Conservation (phyloP, 64 coral and sea anemone genomes). For the Porites australiensis region DNA sequence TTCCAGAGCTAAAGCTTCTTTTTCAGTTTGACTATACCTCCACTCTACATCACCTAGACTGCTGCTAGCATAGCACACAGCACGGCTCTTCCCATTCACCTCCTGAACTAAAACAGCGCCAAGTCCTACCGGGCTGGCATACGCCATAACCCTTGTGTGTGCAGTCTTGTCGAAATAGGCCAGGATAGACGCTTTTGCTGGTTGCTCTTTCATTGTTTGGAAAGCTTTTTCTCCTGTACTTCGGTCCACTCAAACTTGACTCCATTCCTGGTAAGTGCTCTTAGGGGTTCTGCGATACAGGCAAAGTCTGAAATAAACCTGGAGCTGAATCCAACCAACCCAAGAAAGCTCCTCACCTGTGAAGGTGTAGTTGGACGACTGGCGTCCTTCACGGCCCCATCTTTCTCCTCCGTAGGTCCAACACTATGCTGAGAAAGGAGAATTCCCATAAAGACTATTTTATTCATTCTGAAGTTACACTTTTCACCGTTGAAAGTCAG, state of each 20-base stretch:
- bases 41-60: constrained; percentile 4
- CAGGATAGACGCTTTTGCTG: background rate
- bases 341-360: constrained; percentile 8
- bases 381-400: background rate
- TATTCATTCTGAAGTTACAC: constrained; percentile 11
- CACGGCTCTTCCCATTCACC: background rate
- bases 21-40: constrained; percentile 35
- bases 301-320: constrained; percentile 2
- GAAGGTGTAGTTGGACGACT: background rate
- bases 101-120: constrained; percentile 10
- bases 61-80: background rate
- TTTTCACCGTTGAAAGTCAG: background rate
- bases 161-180: constrained; percentile 13
- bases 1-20: constrained; percentile 25
- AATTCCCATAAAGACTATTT: constrained; percentile 25
- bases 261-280: too few relatives aligned
- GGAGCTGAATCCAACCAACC: constrained; percentile 17
- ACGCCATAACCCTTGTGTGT: background rate
- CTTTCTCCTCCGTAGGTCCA: constrained; percentile 33
- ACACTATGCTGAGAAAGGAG: constrained; percentile 17
- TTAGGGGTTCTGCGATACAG: background rate
- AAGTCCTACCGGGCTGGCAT: constrained; percentile 30
- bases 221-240: background rate
- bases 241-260: background rate
- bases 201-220: background rate